A percentile compares a stretch with the other conserved stretches of the same genome.
Conservation (phyloP, 2,888 invertebrate species). For the Teleogryllus oceanicus region DNA sequence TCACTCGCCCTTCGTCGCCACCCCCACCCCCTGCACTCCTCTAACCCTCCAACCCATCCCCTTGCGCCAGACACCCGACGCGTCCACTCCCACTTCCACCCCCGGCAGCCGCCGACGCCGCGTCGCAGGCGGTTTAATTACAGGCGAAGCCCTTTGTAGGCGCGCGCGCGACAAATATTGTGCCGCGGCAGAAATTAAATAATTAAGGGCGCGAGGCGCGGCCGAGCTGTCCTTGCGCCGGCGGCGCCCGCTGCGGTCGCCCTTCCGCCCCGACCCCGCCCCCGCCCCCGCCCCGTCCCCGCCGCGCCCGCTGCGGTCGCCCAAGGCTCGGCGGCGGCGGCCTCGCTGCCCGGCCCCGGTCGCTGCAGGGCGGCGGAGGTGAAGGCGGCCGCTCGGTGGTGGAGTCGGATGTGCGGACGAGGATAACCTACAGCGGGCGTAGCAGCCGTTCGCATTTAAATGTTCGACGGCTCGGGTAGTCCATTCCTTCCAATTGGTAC, state of each 20-base stretch:
- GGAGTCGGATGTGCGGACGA: no score
- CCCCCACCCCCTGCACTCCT: background rate
- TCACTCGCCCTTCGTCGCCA: background rate
- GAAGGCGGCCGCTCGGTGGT: background rate
- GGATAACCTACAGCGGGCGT: background rate
- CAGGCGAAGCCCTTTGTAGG: background rate
- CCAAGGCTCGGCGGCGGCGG: background rate
- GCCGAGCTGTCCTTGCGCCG: background rate
- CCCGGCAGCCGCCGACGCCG: background rate
- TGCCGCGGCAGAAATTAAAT: slow-evolving; percentile 18
- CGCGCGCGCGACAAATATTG: background rate
- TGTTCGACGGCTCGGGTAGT: no score
- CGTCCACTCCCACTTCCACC: background rate
- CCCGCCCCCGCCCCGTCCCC: background rate
- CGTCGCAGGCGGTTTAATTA: background rate
- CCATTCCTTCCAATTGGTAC: no score
- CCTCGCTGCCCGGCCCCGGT: background rate
- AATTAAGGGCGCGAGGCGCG: background rate
- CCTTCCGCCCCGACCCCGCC: background rate
- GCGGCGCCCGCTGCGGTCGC: background rate
- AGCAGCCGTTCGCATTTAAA: no score
- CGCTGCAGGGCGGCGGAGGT: background rate
- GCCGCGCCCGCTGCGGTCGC: background rate
- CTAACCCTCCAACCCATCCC: background rate
- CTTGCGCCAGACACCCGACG: background rate